Evolutionary conservation across 2,888 invertebrate species (phyloP), one percentile per base, ranked within the genome.

Genomic region (Tiliacea citrago): DNA sequence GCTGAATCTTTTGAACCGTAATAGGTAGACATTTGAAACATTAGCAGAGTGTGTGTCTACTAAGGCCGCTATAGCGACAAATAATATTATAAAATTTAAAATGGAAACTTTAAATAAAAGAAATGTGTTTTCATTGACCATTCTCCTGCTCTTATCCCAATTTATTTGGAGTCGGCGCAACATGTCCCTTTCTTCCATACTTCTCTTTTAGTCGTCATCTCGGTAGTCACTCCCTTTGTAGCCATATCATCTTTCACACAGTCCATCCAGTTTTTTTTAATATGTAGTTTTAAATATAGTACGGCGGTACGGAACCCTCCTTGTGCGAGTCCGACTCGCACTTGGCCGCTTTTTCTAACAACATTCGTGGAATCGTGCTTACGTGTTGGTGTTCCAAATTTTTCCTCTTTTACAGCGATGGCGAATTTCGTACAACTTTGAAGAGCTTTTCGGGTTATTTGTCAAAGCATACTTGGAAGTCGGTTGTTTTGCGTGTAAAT

Each of bases 381-480:
- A 57, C 71, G 35, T 21, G 49, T 61, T 51, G 68, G 66, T 66
- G 68, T 65, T 74, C 65, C 18, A 45, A 79, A 61, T 71, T 68
- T 81, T 71, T 73, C 39, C 58, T 10, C 55, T 73, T 73, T 81
- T 68, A 42, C 66, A 68, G 53, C 68, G 55, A 81, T 73, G 39
- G 66, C 49, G 45, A 75, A 81, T 72, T 79, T 68, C 29, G 68
- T 62, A 63, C 35, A 70, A 81, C 74, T 85, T 83, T 73, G 71
- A 79, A 73, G 80, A 61, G 65, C 61, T 79, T 80, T 77, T 79
- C 49, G 53, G 24, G 77, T 77, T 82, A 82, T 81, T 84, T 73
- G 66, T 75, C 83, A 87, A 87, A 87, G 87, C 87, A 86, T 87
- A 82, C 87, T 86, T 75, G 75, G 73, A 65, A 82, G 63, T 82